Percentiles rank a stretch among this genome's conserved stretches.
phyloP scores from a whole-genome alignment of 2,888 invertebrate species.

The Mayetiola destructor region DNA sequence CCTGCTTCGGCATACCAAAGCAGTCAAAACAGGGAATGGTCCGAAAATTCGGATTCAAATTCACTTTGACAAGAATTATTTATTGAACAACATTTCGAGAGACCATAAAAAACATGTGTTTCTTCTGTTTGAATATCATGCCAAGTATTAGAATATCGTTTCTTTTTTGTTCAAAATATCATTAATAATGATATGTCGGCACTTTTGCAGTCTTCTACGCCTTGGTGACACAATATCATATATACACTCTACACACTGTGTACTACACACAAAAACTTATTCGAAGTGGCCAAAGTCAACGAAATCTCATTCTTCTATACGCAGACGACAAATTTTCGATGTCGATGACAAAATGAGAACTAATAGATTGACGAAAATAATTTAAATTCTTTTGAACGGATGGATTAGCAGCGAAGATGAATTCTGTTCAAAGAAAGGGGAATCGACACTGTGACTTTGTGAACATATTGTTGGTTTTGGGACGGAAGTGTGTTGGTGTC shows the following conservation, averaged over 20 bases:
- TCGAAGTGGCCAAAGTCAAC: no score
- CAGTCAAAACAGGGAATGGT: no score
- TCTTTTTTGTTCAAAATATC: conserved; percentile 11
- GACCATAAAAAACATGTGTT: not conserved
- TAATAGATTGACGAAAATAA: not conserved
- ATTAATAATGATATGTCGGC: conserved; percentile 9
- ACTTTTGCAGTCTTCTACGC: not conserved
- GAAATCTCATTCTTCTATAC: no score
- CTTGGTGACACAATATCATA: conserved; percentile 10
- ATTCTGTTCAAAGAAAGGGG: no score
- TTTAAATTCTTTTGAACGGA: not conserved
- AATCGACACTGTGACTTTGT: no score
- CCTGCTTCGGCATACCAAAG: no score
- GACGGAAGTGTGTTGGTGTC: conserved; percentile 3
- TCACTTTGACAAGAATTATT: not conserved
- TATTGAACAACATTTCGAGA: not conserved
- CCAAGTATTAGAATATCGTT: conserved; percentile 6
- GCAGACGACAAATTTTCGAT: not conserved
- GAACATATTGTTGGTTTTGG: no score
- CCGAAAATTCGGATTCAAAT: no score
- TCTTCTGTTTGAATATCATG: conserved; percentile 10
- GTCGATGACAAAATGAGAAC: conserved; percentile 1
- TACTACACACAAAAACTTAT: not conserved
- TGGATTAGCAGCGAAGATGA: no score
- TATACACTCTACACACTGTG: not conserved